A percentile compares a stretch with the other conserved stretches of the same genome.
These are phyloP conservation scores for Bombus polaris DNA, from an alignment of 1,140 invertebrate species.

Conservation along the genomic window DNA sequence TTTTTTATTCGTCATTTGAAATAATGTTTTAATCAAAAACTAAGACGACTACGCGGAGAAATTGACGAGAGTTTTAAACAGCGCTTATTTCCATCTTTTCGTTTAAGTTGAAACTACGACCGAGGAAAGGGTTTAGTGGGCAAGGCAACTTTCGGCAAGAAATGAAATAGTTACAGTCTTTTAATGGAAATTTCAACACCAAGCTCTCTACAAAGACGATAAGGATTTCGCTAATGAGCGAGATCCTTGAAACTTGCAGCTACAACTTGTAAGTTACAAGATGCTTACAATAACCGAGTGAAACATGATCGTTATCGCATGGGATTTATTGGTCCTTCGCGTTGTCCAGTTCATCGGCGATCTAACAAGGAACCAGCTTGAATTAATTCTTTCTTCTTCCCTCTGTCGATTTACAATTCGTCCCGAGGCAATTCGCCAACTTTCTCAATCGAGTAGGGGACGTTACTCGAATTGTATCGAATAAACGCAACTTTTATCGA, in stretches of 20 bases:
- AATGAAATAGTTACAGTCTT: conserved; percentile 26
- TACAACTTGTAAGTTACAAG: conserved; percentile 5
- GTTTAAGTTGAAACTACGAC: not conserved
- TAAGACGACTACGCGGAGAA: too few species aligned
- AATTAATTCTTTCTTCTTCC: not conserved
- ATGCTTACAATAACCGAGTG: conserved; percentile 31
- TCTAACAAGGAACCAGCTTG: not conserved
- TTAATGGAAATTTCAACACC: conserved; percentile 39
- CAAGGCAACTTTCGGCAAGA: not conserved
- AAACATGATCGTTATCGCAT: conserved; percentile 32
- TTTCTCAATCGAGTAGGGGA: not conserved
- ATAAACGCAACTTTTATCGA: too few species aligned
- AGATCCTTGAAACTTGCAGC: conserved; percentile 32
- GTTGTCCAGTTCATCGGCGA: conserved; percentile 21
- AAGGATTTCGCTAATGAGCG: conserved; percentile 48
- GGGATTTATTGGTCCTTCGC: not conserved
- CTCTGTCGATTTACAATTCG: not conserved
- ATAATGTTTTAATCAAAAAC: too few species aligned
- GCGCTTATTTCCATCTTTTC: not conserved
- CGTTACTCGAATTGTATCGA: not conserved
- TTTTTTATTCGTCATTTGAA: too few species aligned
- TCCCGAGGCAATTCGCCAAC: not conserved
- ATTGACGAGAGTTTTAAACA: not conserved
- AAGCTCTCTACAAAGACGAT: conserved; percentile 20
- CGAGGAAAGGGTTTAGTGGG: not conserved